Base-by-base conservation (phyloP, 2,888 invertebrate genomes). In the Aquatica leii region DNA sequence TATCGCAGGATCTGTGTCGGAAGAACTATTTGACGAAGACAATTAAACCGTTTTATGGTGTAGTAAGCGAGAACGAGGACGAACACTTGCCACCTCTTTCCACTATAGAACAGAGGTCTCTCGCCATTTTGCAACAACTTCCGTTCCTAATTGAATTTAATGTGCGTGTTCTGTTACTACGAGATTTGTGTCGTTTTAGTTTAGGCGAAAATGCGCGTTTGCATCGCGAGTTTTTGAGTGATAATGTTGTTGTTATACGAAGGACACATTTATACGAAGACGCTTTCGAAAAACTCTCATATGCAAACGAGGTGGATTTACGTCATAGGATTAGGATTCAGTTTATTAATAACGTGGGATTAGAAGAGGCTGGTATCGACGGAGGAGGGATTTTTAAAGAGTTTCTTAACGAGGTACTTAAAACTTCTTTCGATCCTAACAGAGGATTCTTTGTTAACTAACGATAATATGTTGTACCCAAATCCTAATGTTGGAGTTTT, bases 261-360 rank as follows among this genome's bases (percentile, higher is more conserved):
- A 85, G 99, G 59, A 92, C 93, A 69, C 95, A 96, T 83, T 85
- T 99, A n/a, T 99, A 99, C 79, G 98, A 98, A 83, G 99, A 99
- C 82, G 95, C 98, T 0, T 98, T 95, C 78, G 96, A 97, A 55
- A 95, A 95, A 80, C 85, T 98, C 2, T 93, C 96, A 1, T 37
- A 34, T 59, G 49, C 74, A 81, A 31, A 78, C 94, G 97, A 95
- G 76, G 92, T 94, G 0, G 94, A 97, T 78, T 80, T 98, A 73
- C 89, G 94, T 67, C 83, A 92, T 63, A 92, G 92, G 75, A 89
- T 98, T 78, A 86, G 96, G 49, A 94, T 98, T 2, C 95, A 95
- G 76, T 85, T 98, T 71, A 90, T 96, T 46, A 98, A 97, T 75
- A 90, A 90, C 60, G 91, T 93, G 0, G 98, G 98, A 0, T 84